These are phyloP conservation scores for Tinea trinotella DNA, from an alignment of 2,888 invertebrate genomes.

Conservation along the genomic window DNA sequence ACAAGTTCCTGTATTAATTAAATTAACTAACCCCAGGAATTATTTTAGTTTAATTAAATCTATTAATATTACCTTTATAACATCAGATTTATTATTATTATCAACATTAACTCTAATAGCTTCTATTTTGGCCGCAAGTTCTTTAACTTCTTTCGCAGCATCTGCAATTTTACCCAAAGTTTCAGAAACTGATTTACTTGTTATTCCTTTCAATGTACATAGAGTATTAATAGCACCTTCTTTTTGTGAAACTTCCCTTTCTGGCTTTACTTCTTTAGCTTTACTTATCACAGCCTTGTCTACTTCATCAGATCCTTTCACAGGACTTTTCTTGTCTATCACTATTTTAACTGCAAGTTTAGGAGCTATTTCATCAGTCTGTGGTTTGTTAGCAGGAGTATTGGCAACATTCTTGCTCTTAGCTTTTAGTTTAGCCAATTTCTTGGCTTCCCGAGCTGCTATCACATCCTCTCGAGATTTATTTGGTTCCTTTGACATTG, in stretches of 20 bases:
- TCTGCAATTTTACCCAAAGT: conserved; percentile 52
- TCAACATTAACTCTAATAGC: conserved; percentile 40
- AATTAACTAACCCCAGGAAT: too few relatives aligned
- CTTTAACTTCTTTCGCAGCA: conserved; percentile 53
- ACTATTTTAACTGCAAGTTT: conserved; percentile 18
- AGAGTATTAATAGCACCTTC: conserved; percentile 23
- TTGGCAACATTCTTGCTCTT: conserved; percentile 21
- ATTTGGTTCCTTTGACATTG: conserved; percentile 39
- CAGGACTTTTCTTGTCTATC: conserved; percentile 17
- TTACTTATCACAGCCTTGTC: conserved; percentile 35
- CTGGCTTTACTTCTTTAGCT: conserved; percentile 27
- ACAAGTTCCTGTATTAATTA: too few relatives aligned
- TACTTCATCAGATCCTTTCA: conserved; percentile 54
- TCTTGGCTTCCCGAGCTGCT: conserved; percentile 60
- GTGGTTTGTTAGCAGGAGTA: conserved; percentile 2
- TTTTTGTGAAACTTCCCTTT: conserved; percentile 30
- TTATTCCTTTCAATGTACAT: conserved; percentile 35
- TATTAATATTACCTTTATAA: too few relatives aligned
- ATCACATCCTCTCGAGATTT: conserved; percentile 46
- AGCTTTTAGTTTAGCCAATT: conserved; percentile 42
- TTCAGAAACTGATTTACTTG: conserved; percentile 50
- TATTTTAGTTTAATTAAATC: too few relatives aligned
- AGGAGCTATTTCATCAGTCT: conserved; percentile 18
- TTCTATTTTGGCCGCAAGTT: conserved; percentile 50
- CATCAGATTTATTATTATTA: not conserved